Conservation (phyloP, 2,113 vertebrate genomes). For the Catharus fuscescens region DNA sequence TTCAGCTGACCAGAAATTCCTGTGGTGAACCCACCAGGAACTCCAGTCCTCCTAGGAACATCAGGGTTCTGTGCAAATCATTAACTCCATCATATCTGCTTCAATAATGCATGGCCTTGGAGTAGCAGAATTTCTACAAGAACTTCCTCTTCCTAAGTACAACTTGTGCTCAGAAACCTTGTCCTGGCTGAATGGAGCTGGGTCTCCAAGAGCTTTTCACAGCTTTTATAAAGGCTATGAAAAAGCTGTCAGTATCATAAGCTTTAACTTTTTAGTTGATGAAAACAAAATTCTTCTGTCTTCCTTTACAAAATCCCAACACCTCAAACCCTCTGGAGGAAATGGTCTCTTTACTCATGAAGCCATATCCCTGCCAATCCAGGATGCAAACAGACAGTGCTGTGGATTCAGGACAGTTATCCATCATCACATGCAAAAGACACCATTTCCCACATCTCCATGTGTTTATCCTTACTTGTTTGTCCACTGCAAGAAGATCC, state of each 20-base stretch:
- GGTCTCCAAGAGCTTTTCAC: not conserved
- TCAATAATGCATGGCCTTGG: not conserved
- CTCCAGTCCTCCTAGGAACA: not conserved
- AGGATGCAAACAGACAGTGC: not conserved
- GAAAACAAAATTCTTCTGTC: not conserved
- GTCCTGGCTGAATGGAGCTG: not conserved
- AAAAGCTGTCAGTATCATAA: not conserved
- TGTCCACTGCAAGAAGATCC: conserved; percentile 82
- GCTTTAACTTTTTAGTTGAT: not conserved
- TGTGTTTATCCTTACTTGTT: conserved; percentile 71
- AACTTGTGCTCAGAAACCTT: not conserved
- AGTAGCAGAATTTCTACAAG: not conserved
- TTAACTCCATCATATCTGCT: not conserved
- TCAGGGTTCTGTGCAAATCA: not conserved
- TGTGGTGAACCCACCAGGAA: not conserved
- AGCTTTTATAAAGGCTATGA: not conserved
- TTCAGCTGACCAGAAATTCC: not conserved
- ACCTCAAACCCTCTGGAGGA: not conserved
- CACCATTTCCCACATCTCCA: not conserved
- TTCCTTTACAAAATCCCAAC: not conserved
- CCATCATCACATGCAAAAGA: not conserved
- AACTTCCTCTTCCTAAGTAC: not conserved
- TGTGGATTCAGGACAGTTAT: not conserved
- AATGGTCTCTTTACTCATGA: not conserved
- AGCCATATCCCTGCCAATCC: not conserved